Percentiles rank a stretch among this genome's conserved stretches.
Conservation (phyloP, 2,797 vertebrate species). For the Clarias platycephalus region DNA sequence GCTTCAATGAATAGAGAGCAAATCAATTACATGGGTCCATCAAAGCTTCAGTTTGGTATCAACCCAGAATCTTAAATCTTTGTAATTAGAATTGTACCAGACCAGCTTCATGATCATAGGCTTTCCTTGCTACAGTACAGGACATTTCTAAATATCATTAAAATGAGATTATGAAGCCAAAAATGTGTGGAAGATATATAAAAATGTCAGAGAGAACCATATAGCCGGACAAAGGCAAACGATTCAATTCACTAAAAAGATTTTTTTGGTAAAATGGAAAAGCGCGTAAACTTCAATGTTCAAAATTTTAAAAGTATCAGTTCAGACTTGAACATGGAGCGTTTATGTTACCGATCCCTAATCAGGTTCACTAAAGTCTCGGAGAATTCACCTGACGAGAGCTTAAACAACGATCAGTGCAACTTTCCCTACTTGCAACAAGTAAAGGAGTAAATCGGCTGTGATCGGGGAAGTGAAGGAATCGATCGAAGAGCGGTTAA, state of each 20-base stretch:
- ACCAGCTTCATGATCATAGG: neutral
- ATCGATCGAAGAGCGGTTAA: conserved; percentile 32
- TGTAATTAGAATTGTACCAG: neutral
- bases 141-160: neutral
- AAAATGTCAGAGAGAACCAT: no score
- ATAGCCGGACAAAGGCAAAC: no score
- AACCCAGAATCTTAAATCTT: neutral
- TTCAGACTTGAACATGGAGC: neutral
- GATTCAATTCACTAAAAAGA: neutral
- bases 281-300: neutral
- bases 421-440: conserved; percentile 18
- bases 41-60: neutral
- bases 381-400: conserved; percentile 11
- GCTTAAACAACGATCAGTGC: conserved; percentile 31
- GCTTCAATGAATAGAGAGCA: neutral
- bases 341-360: neutral
- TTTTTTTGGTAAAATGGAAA: neutral
- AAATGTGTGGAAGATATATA: neutral
- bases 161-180: neutral
- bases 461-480: conserved; percentile 36
- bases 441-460: conserved; percentile 31
- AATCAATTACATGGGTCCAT: neutral
- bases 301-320: neutral
- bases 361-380: neutral
- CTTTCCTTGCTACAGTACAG: neutral